Evolutionary conservation across 2,797 vertebrate species (phyloP).

Genomic region (Botia almorhae): DNA sequence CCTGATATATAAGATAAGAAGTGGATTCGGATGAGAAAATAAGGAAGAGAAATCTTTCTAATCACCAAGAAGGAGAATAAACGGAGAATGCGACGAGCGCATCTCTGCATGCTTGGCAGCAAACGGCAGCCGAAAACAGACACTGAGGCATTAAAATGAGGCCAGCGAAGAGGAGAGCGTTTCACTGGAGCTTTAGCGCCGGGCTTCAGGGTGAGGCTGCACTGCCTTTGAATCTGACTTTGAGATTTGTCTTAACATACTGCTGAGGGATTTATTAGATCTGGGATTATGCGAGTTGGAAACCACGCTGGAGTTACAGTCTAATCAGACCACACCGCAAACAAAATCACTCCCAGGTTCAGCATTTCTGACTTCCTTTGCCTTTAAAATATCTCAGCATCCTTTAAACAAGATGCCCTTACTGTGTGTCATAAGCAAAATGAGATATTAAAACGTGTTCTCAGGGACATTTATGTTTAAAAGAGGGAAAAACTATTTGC

Average conservation of each 20-base stretch:
- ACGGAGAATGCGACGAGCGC: neutral
- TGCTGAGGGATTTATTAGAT: constrained; percentile 14
- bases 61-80: constrained; percentile 25
- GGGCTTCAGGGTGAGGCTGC: neutral
- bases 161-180: constrained; percentile 5
- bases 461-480: neutral
- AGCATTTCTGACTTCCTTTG: neutral
- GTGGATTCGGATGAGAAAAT: constrained; percentile 1
- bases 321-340: neutral
- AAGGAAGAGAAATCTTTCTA: constrained; percentile 9
- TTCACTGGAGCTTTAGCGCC: neutral
- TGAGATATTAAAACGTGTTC: neutral
- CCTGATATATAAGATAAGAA: constrained; percentile 8
- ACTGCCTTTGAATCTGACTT: constrained; percentile 13
- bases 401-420: neutral
- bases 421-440: neutral
- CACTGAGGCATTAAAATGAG: constrained; percentile 27
- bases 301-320: neutral
- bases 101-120: constrained; percentile 32
- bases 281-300: constrained; percentile 18
- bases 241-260: constrained; percentile 23
- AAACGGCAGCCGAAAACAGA: constrained; percentile 34
- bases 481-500: neutral
- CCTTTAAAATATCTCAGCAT: neutral
- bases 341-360: neutral